A percentile compares a stretch with the other conserved stretches of the same genome.
Conservation (phyloP, 2,113 vertebrate species). For the Sigmodon hispidus region DNA sequence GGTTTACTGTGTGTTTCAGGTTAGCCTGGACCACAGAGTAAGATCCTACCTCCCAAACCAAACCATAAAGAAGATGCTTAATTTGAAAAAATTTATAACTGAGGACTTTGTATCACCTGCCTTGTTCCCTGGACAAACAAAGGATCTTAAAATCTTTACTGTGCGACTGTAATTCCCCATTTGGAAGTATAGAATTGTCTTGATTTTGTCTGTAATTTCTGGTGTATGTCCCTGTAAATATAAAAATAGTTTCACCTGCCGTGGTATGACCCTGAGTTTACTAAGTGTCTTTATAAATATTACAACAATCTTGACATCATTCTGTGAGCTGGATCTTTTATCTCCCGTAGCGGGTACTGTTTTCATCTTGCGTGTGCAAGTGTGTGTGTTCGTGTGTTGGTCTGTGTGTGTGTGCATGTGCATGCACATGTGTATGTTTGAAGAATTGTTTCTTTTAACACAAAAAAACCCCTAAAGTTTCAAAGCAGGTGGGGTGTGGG, state of each 20-base stretch:
- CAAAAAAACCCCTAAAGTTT: constrained; percentile 75
- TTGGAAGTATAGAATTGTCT: not conserved
- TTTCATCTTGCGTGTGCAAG: not conserved
- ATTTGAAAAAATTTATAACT: constrained; percentile 44
- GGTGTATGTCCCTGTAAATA: not conserved
- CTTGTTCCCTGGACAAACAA: not conserved
- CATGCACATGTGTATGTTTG: rapidly evolving
- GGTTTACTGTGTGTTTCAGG: not conserved
- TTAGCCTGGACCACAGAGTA: not conserved
- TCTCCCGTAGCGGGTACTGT: not conserved
- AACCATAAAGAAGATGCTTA: not conserved
- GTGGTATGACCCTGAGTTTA: not conserved
- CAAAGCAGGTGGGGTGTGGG: constrained; percentile 80
- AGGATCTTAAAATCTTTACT: constrained; percentile 5
- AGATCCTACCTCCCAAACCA: not conserved
- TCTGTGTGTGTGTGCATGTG: no score
- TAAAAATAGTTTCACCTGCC: not conserved
- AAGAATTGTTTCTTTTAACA: constrained; percentile 69
- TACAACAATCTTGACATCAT: not conserved
- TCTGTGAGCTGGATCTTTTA: not conserved
- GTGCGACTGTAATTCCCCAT: not conserved
- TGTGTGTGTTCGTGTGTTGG: not conserved
- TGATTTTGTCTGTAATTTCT: not conserved
- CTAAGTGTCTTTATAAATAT: not conserved
- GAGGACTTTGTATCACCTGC: not conserved